A percentile compares a stretch with the other conserved stretches of the same genome.
Conservation (phyloP, 2,888 invertebrate species). For the Endomychus coccineus region DNA sequence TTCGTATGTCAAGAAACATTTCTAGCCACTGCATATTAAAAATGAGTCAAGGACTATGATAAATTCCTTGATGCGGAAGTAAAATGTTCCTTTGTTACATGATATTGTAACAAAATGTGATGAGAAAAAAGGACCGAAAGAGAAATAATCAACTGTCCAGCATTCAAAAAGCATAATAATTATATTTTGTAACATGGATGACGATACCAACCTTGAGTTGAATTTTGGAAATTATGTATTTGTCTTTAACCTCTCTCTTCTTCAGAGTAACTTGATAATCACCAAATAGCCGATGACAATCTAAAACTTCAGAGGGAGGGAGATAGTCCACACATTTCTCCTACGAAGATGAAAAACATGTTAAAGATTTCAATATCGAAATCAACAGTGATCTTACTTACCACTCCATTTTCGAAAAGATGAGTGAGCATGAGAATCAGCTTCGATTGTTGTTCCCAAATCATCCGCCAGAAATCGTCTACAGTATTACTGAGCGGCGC, state of each 20-base stretch:
- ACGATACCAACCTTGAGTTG: conserved; percentile 64
- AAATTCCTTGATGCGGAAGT: too few relatives aligned
- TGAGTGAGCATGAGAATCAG: conserved; percentile 87
- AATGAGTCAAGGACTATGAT: too few relatives aligned
- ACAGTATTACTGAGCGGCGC: conserved; percentile 81
- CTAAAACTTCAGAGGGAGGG: conserved; percentile 85
- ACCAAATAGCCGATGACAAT: conserved; percentile 79
- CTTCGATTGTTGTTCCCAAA: conserved; percentile 89
- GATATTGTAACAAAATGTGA: too few relatives aligned
- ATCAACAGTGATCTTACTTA: conserved; percentile 41
- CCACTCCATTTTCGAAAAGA: conserved; percentile 81
- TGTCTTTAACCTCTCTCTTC: conserved; percentile 82
- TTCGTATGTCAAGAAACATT: too few relatives aligned
- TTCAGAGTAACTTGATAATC: conserved; percentile 83
- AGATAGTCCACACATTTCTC: conserved; percentile 88
- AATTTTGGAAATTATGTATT: conserved; percentile 81
- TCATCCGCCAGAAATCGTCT: conserved; percentile 90
- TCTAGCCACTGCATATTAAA: too few relatives aligned
- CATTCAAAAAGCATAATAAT: too few relatives aligned
- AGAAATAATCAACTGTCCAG: too few relatives aligned
- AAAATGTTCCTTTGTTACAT: too few relatives aligned
- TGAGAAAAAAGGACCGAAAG: too few relatives aligned
- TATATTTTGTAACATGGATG: too few relatives aligned
- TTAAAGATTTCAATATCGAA: not conserved
- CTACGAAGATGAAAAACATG: conserved; percentile 44